A percentile compares a stretch with the other conserved stretches of the same genome.
Evolutionary conservation across 2,113 vertebrate species (phyloP).

Genomic region (Leptosomus discolor): DNA sequence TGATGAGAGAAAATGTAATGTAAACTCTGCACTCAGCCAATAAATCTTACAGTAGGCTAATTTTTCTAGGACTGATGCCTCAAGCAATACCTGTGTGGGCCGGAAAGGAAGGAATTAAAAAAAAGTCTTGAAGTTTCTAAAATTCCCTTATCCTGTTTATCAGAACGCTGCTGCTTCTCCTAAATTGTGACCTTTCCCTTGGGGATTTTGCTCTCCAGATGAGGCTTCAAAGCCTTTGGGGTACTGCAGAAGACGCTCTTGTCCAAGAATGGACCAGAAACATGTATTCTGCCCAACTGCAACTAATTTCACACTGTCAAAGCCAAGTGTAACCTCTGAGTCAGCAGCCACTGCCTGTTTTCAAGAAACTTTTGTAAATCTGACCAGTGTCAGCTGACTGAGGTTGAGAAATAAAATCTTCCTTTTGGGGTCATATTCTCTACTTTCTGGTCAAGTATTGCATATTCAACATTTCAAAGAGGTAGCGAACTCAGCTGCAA

Average conservation of each 20-base stretch:
- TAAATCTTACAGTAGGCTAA: slow-evolving; percentile 70
- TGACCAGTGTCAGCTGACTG: background rate
- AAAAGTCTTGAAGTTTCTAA: slow-evolving; percentile 28
- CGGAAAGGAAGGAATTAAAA: slow-evolving; percentile 51
- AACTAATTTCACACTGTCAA: slow-evolving; percentile 9
- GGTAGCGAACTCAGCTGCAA: background rate
- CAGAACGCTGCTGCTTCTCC: slow-evolving; percentile 6
- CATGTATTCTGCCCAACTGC: background rate
- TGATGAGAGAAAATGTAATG: slow-evolving; percentile 67
- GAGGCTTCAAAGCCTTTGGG: slow-evolving; percentile 40
- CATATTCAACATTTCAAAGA: background rate
- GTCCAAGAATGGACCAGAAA: background rate
- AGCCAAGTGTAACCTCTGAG: background rate
- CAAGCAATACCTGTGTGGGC: slow-evolving; percentile 63
- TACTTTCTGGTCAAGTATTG: background rate
- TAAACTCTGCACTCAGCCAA: slow-evolving; percentile 63
- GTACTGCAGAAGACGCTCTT: background rate
- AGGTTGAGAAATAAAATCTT: background rate
- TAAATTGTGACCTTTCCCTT: slow-evolving; percentile 41
- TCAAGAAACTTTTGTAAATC: background rate
- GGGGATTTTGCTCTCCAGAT: slow-evolving; percentile 16
- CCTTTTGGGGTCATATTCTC: background rate
- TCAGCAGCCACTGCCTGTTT: background rate
- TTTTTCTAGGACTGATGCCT: slow-evolving; percentile 63
- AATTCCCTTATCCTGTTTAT: slow-evolving; percentile 64